Percentiles rank a stretch among this genome's conserved stretches.
These are phyloP conservation scores for Momotus momota DNA, from an alignment of 2,797 vertebrate species.

Conservation along the genomic window DNA sequence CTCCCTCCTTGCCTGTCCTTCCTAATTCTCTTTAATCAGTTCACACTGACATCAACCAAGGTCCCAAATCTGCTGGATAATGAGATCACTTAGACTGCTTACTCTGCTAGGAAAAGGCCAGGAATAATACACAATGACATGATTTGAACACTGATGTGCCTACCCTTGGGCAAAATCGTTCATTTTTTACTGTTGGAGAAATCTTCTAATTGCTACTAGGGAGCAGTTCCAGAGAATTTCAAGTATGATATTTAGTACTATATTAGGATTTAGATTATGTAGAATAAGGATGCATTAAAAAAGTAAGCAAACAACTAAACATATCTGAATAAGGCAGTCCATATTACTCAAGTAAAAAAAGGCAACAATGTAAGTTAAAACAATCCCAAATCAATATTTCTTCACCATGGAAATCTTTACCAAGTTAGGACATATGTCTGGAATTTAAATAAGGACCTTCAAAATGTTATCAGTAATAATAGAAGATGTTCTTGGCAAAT, in stretches of 20 bases:
- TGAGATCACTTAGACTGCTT: background rate
- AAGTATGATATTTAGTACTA: background rate
- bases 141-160: background rate
- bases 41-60: background rate
- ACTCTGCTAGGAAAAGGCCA: background rate
- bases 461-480: background rate
- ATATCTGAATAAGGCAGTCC: background rate
- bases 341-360: background rate
- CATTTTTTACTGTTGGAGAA: background rate
- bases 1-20: background rate
- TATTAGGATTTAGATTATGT: background rate
- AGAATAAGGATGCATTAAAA: background rate
- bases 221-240: background rate
- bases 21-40: background rate
- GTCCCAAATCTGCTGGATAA: background rate
- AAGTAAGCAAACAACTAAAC: background rate
- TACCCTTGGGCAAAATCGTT: background rate
- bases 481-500: conserved; percentile 4
- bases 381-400: conserved; percentile 31
- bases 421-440: conserved; percentile 7
- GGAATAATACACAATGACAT: background rate
- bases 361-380: background rate
- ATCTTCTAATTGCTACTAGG: background rate
- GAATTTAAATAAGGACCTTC: background rate
- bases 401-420: background rate